Conservation (phyloP, 2,113 vertebrate genomes). For the Salminus brasiliensis region DNA sequence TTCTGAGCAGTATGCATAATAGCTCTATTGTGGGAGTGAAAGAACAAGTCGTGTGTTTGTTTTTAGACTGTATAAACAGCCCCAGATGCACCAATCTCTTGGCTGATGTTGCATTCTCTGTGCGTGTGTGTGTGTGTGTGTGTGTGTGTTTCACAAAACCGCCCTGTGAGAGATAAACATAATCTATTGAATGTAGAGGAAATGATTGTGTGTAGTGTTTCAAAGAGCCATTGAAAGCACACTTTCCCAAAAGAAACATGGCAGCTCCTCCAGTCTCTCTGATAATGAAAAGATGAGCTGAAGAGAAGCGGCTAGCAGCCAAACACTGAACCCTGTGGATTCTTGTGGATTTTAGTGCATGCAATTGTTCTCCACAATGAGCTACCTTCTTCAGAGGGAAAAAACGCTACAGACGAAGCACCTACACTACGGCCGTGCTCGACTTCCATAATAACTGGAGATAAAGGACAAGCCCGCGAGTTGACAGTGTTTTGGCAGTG, state of each 20-base stretch:
- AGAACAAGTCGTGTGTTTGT: not conserved
- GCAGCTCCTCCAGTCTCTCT: slow-evolving; percentile 4
- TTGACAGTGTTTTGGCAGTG: slow-evolving; percentile 43
- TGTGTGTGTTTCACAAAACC: not conserved
- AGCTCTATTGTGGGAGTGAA: slow-evolving; percentile 18
- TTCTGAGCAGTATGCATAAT: slow-evolving; percentile 8
- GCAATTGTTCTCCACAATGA: slow-evolving; percentile 2
- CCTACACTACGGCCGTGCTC: not conserved
- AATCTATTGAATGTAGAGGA: slow-evolving; percentile 9
- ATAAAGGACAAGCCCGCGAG: slow-evolving; percentile 42
- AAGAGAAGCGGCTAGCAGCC: slow-evolving; percentile 1
- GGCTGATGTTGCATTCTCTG: not conserved
- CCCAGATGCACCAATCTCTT: slow-evolving; percentile 25
- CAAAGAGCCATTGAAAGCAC: not conserved
- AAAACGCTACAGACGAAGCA: not conserved
- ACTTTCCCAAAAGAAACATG: not conserved
- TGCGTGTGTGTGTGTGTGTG: not conserved
- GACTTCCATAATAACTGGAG: slow-evolving; percentile 34
- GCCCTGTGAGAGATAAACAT: not conserved
- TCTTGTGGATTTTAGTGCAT: slow-evolving; percentile 5
- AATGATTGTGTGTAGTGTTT: not conserved
- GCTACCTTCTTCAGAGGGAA: not conserved
- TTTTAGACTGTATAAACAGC: not conserved
- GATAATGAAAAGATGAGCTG: slow-evolving; percentile 20
- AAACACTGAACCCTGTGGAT: not conserved